phyloP scores from a whole-genome alignment of 2,797 vertebrate genomes.

The Ciconia nigra region DNA sequence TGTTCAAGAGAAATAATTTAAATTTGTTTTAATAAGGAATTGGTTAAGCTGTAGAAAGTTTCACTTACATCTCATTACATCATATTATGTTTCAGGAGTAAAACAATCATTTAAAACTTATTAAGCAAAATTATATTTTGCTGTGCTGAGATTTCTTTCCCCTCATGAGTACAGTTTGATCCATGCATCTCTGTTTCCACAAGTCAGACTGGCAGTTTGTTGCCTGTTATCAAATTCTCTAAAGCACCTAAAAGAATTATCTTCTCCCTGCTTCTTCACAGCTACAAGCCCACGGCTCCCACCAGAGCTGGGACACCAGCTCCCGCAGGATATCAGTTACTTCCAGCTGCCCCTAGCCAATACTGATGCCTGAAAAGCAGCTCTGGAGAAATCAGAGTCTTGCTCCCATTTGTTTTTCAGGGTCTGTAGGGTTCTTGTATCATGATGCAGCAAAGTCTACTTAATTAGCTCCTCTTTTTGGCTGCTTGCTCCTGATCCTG shows the following conservation, averaged over 20 bases:
- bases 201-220: background rate
- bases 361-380: background rate
- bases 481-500: background rate
- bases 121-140: constrained; percentile 32
- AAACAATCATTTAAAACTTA: constrained; percentile 31
- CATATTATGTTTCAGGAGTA: background rate
- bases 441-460: background rate
- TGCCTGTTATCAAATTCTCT: constrained; percentile 1
- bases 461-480: background rate
- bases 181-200: background rate
- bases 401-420: background rate
- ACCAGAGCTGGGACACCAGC: background rate
- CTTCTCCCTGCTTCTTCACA: background rate
- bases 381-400: background rate
- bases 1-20: background rate
- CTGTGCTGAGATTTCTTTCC: background rate
- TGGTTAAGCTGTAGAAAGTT: constrained; percentile 9
- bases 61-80: background rate
- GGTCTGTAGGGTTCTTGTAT: background rate
- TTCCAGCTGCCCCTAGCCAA: background rate
- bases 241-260: background rate
- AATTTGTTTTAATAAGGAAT: constrained; percentile 24
- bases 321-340: background rate
- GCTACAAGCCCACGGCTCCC: background rate
- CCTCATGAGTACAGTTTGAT: background rate